A percentile compares a stretch with the other conserved stretches of the same genome.
phyloP scores from a whole-genome alignment of 64 coral and sea anemone species.

The Orbicella faveolata region DNA sequence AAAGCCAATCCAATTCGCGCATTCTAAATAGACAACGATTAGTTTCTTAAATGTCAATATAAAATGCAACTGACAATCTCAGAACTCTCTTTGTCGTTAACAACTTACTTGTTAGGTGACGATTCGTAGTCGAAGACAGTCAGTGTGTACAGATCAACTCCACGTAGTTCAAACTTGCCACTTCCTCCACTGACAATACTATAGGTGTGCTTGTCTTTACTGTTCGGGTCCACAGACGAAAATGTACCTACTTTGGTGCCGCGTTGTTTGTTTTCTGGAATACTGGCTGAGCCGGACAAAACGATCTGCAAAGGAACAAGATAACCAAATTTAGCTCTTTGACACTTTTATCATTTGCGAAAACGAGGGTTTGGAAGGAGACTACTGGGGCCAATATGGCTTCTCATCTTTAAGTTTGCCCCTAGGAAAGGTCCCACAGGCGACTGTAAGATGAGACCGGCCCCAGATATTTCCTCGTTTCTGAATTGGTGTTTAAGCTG shows the following conservation, averaged over 20 bases:
- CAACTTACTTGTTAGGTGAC: conserved; percentile 61
- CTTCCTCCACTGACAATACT: conserved; percentile 57
- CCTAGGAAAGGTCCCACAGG: too few relatives aligned
- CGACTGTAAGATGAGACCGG: too few relatives aligned
- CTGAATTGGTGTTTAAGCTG: too few relatives aligned
- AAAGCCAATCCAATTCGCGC: too few relatives aligned
- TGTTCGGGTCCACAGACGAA: conserved; percentile 76
- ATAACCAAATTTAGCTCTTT: not conserved
- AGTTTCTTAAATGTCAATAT: too few relatives aligned
- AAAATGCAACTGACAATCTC: not conserved
- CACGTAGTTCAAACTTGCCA: conserved; percentile 71
- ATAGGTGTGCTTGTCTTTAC: conserved; percentile 79
- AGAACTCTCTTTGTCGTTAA: not conserved
- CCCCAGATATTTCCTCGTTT: too few relatives aligned
- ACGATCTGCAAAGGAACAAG: conserved; percentile 55
- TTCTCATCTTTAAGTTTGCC: too few relatives aligned
- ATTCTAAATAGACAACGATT: too few relatives aligned
- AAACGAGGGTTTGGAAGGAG: too few relatives aligned
- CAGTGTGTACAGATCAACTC: conserved; percentile 58
- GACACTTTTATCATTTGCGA: not conserved
- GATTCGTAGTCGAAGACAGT: conserved; percentile 77
- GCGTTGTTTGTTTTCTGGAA: conserved; percentile 80
- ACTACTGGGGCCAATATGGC: too few relatives aligned
- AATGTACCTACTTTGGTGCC: conserved; percentile 64
- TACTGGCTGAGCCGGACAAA: conserved; percentile 59